phyloP scores from a whole-genome alignment of 2,797 vertebrate species.

The Thaleichthys pacificus region DNA sequence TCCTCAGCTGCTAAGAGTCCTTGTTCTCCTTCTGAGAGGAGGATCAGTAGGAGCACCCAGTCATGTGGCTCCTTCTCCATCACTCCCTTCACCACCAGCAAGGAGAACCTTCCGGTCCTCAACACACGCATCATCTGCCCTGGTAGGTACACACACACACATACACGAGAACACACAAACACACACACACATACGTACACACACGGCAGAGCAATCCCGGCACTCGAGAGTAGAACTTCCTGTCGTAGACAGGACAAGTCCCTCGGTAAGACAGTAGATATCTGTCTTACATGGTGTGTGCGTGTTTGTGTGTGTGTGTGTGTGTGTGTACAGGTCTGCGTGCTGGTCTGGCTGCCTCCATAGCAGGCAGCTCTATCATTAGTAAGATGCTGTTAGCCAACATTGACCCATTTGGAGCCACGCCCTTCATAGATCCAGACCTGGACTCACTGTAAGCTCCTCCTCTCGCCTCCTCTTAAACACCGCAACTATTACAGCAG shows the following conservation, averaged over 20 bases:
- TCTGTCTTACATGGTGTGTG: not conserved
- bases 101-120: conserved; percentile 96
- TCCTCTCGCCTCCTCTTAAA: conserved; percentile 11
- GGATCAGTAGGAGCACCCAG: conserved; percentile 82
- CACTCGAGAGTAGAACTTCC: not conserved
- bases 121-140: conserved; percentile 98
- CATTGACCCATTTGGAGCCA: conserved; percentile 95
- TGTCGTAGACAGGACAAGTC: too few relatives aligned
- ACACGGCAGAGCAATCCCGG: not conserved
- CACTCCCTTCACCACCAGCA: conserved; percentile 84
- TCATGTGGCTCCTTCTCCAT: conserved; percentile 87
- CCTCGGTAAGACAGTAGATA: too few relatives aligned
- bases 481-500: not conserved
- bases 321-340: conserved; percentile 81
- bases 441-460: conserved; percentile 91
- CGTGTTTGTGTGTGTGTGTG: not conserved
- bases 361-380: conserved; percentile 98
- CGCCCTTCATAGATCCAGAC: conserved; percentile 96
- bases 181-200: not conserved
- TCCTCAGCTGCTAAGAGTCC: conserved; percentile 76
- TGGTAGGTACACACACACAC: conserved; percentile 71
- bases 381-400: conserved; percentile 99
- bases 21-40: conserved; percentile 83
- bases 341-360: conserved; percentile 95
- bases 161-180: not conserved